Percentiles rank a stretch among this genome's conserved stretches.
phyloP scores from a whole-genome alignment of 1,140 invertebrate species.

The Drosophila ercepeae region DNA sequence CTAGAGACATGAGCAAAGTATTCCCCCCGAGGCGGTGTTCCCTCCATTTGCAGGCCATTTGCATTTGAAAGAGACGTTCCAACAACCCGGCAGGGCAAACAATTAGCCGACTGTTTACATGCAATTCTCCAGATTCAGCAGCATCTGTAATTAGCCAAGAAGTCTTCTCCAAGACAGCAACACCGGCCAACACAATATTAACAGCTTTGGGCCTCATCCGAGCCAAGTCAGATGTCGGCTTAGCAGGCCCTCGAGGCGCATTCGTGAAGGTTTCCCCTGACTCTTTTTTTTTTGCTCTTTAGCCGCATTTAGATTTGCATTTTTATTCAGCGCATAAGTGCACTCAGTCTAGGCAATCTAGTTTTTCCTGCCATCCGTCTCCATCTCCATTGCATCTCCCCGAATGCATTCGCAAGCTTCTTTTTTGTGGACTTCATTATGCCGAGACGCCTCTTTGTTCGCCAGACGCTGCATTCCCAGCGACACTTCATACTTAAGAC shows the following conservation, averaged over 20 bases:
- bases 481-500: not conserved
- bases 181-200: constrained; percentile 9
- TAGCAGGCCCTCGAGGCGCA: constrained; percentile 40
- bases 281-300: constrained; percentile 33
- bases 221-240: constrained; percentile 32
- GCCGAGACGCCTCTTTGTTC: constrained; percentile 54
- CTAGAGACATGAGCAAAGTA: not conserved
- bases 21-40: constrained; percentile 2
- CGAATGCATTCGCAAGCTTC: constrained; percentile 11
- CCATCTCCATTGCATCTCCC: too few species aligned
- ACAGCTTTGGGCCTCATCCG: constrained; percentile 2
- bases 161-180: constrained; percentile 51
- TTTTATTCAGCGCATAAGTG: constrained; percentile 79
- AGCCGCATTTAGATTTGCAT: constrained; percentile 80
- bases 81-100: constrained; percentile 42
- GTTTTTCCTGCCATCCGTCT: constrained; percentile 18
- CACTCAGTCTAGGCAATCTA: constrained; percentile 49
- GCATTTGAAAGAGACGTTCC: constrained; percentile 63
- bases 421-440: constrained; percentile 27
- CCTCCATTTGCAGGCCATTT: constrained; percentile 42
- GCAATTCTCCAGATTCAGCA: constrained; percentile 39
- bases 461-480: constrained; percentile 2
- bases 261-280: constrained; percentile 18
- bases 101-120: constrained; percentile 73
- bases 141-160: constrained; percentile 66